Evolutionary conservation across 1,140 invertebrate genomes (phyloP), one percentile per base, ranked within the genome.

Genomic region (Drosophila subobscura): DNA sequence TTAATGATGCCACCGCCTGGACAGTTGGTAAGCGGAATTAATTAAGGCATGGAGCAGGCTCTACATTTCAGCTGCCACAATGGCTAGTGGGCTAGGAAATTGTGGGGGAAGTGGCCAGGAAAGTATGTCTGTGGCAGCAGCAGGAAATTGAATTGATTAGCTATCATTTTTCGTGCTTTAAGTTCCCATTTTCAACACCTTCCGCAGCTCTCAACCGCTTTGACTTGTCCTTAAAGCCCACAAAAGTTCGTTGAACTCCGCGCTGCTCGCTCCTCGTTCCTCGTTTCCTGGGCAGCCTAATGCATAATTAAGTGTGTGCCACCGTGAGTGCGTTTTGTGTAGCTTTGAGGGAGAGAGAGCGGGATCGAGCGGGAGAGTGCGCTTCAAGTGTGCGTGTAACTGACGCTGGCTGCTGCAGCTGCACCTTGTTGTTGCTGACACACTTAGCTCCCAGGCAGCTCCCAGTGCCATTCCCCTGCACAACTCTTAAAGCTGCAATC

Each of bases 301-400:
- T 88, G 83, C 83, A 88, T 88, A 88, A 88, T 88, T 88, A 88
- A 88, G 83, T 88, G 72, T 50, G 51, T 40, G 58, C 68, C 57
- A 50, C 16, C 16, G 16, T 20, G 33, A 66, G 52, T 77, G 54
- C 33, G 50, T 51, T 37, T 37, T 37, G 20, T 22, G 55, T 70
- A 42, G 65, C 22, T 68, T 20, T 50, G 41, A 49, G 33, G 33
- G 8, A 57, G 57, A 54, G 50, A 27, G 27, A 29, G 27, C 5
- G 5, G 0, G 6, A 6, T 5, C 5, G 27, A 7, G 27, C 0
- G 27, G 7, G 66, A 54, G 79, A 65, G 16, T 71, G n/a, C n/a
- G n/a, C n/a, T 50, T 71, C 56, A 88, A 81, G 83, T 88, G 80
- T 88, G 83, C 83, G 83, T 88, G 53, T 58, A 72, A 53, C 10